phyloP scores from a whole-genome alignment of 2,113 vertebrate genomes.

The Cygnus atratus region DNA sequence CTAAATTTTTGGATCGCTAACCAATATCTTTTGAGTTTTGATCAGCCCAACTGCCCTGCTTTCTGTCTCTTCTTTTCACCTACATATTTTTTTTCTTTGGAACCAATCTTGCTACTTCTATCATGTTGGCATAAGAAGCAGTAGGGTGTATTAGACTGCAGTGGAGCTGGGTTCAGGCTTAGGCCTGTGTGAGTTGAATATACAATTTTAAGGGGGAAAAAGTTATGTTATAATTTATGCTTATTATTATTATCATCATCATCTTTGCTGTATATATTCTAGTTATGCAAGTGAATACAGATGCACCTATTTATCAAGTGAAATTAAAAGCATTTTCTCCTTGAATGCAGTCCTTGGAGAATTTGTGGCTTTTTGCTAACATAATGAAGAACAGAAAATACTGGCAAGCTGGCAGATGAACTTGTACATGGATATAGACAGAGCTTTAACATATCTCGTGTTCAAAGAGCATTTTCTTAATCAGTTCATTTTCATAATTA shows the following conservation, averaged over 20 bases:
- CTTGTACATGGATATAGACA: neutral
- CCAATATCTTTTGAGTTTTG: neutral
- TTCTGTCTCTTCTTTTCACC: neutral
- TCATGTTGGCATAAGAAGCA: neutral
- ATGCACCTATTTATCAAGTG: neutral
- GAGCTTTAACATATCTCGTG: neutral
- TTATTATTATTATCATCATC: neutral
- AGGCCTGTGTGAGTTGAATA: neutral
- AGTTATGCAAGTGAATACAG: neutral
- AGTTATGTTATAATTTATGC: neutral
- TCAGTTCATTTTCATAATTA: neutral
- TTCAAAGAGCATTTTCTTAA: neutral
- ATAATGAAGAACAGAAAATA: neutral
- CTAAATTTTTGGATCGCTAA: neutral
- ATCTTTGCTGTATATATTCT: neutral
- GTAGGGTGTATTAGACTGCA: neutral
- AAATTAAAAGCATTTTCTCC: neutral
- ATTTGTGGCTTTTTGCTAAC: neutral
- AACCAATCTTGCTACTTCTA: neutral
- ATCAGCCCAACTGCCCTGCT: neutral
- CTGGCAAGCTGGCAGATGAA: neutral
- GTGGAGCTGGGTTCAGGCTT: neutral
- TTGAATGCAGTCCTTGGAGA: neutral
- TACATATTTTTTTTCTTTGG: neutral
- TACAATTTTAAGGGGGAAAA: neutral